Conservation (phyloP, 2,888 invertebrate genomes). For the Trilocha varians region DNA sequence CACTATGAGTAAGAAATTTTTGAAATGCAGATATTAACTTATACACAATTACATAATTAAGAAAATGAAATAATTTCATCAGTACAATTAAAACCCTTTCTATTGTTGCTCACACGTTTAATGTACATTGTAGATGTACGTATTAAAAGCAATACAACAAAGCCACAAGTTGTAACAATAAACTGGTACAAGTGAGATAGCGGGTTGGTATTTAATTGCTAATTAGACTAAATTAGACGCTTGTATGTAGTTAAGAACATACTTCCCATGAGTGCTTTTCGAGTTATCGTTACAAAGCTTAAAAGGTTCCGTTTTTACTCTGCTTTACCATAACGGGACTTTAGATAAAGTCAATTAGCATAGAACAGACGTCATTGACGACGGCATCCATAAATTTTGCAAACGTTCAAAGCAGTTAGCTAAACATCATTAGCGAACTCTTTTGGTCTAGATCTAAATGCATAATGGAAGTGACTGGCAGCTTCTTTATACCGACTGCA, state of each 20-base stretch:
- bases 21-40: too few relatives aligned
- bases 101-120: background rate
- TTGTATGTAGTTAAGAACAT: constrained; percentile 13
- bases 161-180: background rate
- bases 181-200: background rate
- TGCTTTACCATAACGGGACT: constrained; percentile 22
- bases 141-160: background rate
- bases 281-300: constrained; percentile 16
- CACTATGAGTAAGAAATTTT: too few relatives aligned
- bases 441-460: too few relatives aligned
- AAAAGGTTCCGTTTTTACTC: constrained; percentile 23
- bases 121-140: background rate
- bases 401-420: background rate
- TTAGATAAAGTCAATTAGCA: constrained; percentile 11
- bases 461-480: too few relatives aligned
- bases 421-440: too few relatives aligned
- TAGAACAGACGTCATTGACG: background rate
- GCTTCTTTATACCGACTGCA: too few relatives aligned
- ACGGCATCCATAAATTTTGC: background rate
- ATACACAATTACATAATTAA: too few relatives aligned
- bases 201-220: background rate
- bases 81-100: background rate
- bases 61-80: background rate
- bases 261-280: constrained; percentile 19
- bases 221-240: constrained; percentile 13